A percentile compares a stretch with the other conserved stretches of the same genome.
Conservation (phyloP, 2,113 vertebrate genomes). For the Sceloporus tristichus region DNA sequence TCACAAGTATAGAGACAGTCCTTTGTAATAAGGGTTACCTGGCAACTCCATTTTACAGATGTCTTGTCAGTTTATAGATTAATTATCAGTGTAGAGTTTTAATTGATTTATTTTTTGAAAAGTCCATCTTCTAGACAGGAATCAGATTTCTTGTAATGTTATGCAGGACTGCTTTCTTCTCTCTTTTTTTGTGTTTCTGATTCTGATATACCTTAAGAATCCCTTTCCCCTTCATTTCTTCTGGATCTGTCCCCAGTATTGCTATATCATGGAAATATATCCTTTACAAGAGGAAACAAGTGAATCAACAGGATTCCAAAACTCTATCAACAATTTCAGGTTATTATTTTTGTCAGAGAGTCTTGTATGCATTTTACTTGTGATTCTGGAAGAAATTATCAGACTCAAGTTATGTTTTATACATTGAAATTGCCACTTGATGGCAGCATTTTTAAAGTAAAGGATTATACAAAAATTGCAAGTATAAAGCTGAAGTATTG, state of each 20-base stretch:
- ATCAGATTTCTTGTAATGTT: not conserved
- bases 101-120: not conserved
- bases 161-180: not conserved
- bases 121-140: not conserved
- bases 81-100: not conserved
- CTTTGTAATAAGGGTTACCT: too few relatives aligned
- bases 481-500: constrained; percentile 8
- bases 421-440: constrained; percentile 72
- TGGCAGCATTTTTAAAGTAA: constrained; percentile 79
- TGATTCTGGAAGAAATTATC: not conserved
- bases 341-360: not conserved
- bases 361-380: not conserved
- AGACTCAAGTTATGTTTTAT: not conserved
- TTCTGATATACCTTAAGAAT: not conserved
- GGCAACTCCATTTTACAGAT: too few relatives aligned
- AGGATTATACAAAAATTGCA: constrained; percentile 15
- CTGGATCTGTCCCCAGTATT: not conserved
- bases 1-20: not conserved
- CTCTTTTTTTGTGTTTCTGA: too few relatives aligned
- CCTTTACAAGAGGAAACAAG: not conserved
- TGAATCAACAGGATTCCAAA: not conserved
- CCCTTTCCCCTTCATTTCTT: not conserved
- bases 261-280: not conserved
- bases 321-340: not conserved
- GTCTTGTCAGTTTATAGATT: too few relatives aligned